Percentiles rank a stretch among this genome's conserved stretches.
Conservation (phyloP, 37 sponge, comb jelly and placozoan species). For the Bolinopsis microptera region DNA sequence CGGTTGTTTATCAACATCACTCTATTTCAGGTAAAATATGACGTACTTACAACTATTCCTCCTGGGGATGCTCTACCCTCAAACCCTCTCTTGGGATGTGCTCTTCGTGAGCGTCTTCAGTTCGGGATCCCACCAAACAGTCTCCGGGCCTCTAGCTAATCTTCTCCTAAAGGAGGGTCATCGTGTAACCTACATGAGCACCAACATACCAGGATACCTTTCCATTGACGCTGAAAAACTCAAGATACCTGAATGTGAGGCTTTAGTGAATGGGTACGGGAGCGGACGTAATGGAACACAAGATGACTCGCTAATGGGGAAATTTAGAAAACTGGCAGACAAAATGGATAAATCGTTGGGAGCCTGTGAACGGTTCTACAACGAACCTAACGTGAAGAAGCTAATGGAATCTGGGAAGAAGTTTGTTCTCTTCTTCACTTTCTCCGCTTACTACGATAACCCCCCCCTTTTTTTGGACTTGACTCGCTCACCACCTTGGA, state of each 20-base stretch:
- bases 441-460: background rate
- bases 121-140: constrained; percentile 57
- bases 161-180: background rate
- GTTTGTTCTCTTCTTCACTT: constrained; percentile 23
- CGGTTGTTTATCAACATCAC: too few species aligned
- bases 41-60: too few species aligned
- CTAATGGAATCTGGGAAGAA: background rate
- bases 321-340: too few species aligned
- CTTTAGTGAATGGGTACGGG: background rate
- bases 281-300: background rate
- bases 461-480: too few species aligned
- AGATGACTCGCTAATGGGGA: background rate
- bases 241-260: background rate
- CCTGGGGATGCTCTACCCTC: background rate
- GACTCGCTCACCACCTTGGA: constrained; percentile 16
- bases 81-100: background rate
- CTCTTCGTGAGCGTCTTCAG: constrained; percentile 6
- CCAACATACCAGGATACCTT: constrained; percentile 26
- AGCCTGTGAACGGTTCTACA: background rate
- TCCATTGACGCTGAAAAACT: background rate
- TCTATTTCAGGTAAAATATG: too few species aligned
- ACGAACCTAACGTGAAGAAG: background rate
- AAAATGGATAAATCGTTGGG: background rate
- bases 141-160: constrained; percentile 42
- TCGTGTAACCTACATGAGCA: constrained; percentile 48